Conservation (phyloP, 2,797 vertebrate species). For the Coracias cyanogaster region DNA sequence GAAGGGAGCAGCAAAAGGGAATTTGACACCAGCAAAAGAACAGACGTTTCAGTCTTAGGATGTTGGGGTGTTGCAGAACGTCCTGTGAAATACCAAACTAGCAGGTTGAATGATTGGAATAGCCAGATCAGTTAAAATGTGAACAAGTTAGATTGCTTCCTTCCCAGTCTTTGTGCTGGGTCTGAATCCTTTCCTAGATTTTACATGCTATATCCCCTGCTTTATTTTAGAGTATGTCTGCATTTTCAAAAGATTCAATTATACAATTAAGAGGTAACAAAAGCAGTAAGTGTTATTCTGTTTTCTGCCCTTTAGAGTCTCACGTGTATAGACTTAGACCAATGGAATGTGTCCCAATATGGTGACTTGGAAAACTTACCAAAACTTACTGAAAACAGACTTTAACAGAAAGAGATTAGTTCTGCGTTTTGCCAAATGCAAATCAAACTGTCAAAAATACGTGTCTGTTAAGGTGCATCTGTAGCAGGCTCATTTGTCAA, state of each 20-base stretch:
- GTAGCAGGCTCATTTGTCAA: neutral
- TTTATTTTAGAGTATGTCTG: neutral
- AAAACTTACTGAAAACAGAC: neutral
- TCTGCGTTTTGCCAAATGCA: neutral
- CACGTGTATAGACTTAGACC: neutral
- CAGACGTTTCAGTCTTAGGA: neutral
- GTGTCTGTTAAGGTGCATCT: neutral
- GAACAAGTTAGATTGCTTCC: neutral
- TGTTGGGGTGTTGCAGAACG: neutral
- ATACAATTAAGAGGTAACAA: neutral
- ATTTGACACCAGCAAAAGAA: neutral
- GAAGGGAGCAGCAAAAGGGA: neutral
- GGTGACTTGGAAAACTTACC: neutral
- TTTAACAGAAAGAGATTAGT: neutral
- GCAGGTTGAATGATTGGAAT: neutral
- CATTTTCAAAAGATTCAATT: neutral
- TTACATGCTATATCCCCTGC: neutral
- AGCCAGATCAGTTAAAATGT: neutral
- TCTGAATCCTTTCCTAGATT: neutral
- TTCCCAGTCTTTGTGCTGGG: neutral
- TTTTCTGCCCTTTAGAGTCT: neutral
- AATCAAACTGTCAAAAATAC: neutral
- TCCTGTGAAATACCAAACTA: neutral
- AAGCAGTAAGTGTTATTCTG: neutral
- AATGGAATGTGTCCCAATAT: neutral